A percentile compares a stretch with the other conserved stretches of the same genome.
Evolutionary conservation across 1,140 invertebrate species (phyloP).

Genomic region (Penaeus chinensis): DNA sequence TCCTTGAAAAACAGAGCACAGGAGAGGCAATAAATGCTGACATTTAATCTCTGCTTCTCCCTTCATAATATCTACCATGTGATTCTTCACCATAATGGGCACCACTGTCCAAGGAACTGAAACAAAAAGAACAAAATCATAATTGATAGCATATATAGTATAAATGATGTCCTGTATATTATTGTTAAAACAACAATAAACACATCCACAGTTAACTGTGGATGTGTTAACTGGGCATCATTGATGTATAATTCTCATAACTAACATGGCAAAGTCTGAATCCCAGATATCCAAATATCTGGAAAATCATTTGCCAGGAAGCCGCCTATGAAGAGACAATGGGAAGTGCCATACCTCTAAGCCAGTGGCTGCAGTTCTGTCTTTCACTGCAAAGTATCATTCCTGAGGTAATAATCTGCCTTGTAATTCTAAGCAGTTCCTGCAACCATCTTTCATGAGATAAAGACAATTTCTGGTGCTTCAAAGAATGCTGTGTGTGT

Average conservation of each 20-base stretch:
- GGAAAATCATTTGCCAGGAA: too few relatives aligned
- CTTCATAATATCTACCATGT: neutral
- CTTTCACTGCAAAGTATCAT: too few relatives aligned
- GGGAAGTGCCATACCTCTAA: too few relatives aligned
- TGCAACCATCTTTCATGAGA: too few relatives aligned
- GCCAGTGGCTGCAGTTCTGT: too few relatives aligned
- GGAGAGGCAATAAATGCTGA: constrained; percentile 12
- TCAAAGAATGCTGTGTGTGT: neutral
- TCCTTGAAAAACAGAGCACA: constrained; percentile 21
- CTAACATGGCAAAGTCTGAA: too few relatives aligned
- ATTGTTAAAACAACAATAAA: neutral
- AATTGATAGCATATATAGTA: neutral
- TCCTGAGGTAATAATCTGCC: too few relatives aligned
- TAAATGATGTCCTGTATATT: neutral
- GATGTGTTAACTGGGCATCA: too few relatives aligned
- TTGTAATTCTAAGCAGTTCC: too few relatives aligned
- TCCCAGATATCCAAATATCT: too few relatives aligned
- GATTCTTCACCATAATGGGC: constrained; percentile 28
- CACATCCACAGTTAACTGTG: neutral
- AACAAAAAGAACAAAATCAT: neutral
- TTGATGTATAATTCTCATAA: too few relatives aligned
- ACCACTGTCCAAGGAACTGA: constrained; percentile 44
- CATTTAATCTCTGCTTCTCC: constrained; percentile 34
- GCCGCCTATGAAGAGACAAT: too few relatives aligned
- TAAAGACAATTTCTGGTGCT: neutral